Evolutionary conservation across 2,797 vertebrate genomes (phyloP).

Genomic region (Hydrolagus colliei): DNA sequence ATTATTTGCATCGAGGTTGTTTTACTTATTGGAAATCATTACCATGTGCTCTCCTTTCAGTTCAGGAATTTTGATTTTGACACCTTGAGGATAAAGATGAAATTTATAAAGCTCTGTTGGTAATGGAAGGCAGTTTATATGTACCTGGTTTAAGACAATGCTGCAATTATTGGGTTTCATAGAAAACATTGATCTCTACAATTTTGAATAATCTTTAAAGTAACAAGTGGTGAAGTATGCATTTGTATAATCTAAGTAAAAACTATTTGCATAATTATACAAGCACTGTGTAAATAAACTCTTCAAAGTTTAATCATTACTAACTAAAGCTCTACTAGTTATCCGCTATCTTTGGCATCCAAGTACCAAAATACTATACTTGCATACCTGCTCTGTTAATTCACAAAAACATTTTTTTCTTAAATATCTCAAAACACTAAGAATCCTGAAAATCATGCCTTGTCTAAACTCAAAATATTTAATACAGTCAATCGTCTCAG

Average conservation of each 20-base stretch:
- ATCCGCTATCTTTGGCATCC: background rate
- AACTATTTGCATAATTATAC: conserved; percentile 7
- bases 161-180: background rate
- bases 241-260: conserved; percentile 21
- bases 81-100: background rate
- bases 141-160: background rate
- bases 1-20: conserved; percentile 1
- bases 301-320: conserved; percentile 19
- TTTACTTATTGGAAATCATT: background rate
- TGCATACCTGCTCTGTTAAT: background rate
- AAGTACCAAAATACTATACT: background rate
- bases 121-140: background rate
- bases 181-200: conserved; percentile 26
- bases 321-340: conserved; percentile 6
- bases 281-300: conserved; percentile 25
- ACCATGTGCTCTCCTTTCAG: background rate
- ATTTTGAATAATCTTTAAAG: background rate
- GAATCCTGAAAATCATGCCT: background rate
- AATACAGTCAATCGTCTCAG: background rate
- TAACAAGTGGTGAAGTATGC: conserved; percentile 1
- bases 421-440: background rate
- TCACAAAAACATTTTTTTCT: background rate
- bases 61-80: background rate
- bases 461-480: background rate
- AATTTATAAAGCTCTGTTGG: background rate